Evolutionary conservation across 2,888 invertebrate species (phyloP).

Genomic region (Folsomia manolachei): DNA sequence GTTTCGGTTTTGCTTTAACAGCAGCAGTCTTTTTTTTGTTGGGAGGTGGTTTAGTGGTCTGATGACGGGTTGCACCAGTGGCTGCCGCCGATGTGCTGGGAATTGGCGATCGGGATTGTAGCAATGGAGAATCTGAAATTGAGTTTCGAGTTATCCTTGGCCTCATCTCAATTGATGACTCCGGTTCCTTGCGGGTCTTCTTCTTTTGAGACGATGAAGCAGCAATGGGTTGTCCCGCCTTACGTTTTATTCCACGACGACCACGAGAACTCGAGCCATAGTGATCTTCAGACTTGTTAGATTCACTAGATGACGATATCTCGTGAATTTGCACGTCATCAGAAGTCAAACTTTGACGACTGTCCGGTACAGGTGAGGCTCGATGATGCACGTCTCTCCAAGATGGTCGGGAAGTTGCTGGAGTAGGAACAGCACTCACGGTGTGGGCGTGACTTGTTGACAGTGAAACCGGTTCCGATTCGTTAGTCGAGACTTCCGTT

Average conservation of each 20-base stretch:
- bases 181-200: too few relatives aligned
- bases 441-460: neutral
- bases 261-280: too few relatives aligned
- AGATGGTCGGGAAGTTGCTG: neutral
- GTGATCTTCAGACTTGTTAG: neutral
- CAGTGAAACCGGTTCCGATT: neutral
- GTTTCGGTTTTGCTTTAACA: too few relatives aligned
- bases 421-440: neutral
- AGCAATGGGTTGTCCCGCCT: neutral
- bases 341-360: slow-evolving; percentile 1
- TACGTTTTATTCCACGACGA: neutral
- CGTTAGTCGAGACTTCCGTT: neutral
- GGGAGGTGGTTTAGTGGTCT: too few relatives aligned
- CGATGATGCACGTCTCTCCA: neutral
- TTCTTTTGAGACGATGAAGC: too few relatives aligned
- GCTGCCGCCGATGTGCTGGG: too few relatives aligned
- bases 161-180: neutral
- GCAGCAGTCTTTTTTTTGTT: too few relatives aligned
- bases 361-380: neutral
- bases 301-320: slow-evolving; percentile 46
- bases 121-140: too few relatives aligned
- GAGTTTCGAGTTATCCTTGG: neutral
- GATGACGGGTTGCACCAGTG: too few relatives aligned
- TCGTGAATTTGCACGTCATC: slow-evolving; percentile 48
- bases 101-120: too few relatives aligned